Evolutionary conservation across 2,113 vertebrate genomes (phyloP), one percentile per base, ranked within the genome.

Genomic region (Aphelocoma coerulescens): DNA sequence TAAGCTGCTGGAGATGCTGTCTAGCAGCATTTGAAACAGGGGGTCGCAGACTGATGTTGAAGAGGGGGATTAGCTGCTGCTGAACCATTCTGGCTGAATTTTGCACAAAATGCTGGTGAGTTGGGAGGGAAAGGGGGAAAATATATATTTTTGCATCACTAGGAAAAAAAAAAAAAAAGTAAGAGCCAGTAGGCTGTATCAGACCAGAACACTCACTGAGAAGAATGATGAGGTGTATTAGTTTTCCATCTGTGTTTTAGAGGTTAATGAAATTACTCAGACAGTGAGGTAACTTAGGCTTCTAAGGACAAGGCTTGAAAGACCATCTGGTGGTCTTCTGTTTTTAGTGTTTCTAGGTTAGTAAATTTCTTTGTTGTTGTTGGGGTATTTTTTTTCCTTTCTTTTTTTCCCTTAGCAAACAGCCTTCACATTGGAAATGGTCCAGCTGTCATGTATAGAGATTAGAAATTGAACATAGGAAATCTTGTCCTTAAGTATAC

Each of bases 241-340:
- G 22, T 84, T 39, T 95, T 86, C 54, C 59, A 32, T 88, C 85
- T 91, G 76, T 94, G 69, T 93, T 94, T 80, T 90, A 76, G 55
- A 93, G 52, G 85, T 86, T 94, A 95, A 88, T 91, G 82, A 83
- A 95, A 89, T 93, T 91, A 91, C 72, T 93, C 52, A 74, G 74
- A 75, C n/a, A 85, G 24, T 86, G 79, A 96, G 55, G 39, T 96
- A 93, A 83, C 33, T 48, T 75, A 82, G 92, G 77, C 59, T 96
- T 91, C 71, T 85, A 73, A 96, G 91, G 93, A 94, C 95, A 96
- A 66, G 90, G 51, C 48, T 68, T 67, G 46, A 69, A 79, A 90
- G 87, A 95, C 91, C 95, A 93, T 95, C 91, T 96, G 96, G 85
- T 91, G 16, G 57, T 95, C 91, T 91, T 93, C 87, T 94, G 72